Percentiles rank a stretch among this genome's conserved stretches.
Evolutionary conservation across 2,888 invertebrate species (phyloP).

Genomic region (Clostera curtula): DNA sequence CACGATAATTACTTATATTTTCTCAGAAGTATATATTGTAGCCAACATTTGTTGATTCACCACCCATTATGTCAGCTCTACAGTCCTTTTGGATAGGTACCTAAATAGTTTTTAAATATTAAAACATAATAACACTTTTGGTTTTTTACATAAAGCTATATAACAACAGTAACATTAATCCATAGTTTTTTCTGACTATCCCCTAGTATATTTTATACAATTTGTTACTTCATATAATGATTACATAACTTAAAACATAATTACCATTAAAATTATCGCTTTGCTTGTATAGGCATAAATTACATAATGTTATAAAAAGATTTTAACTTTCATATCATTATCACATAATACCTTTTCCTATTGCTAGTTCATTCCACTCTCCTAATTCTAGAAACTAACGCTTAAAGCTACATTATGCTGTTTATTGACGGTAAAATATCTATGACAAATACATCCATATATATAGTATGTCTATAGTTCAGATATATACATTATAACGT

Average conservation of each 20-base stretch:
- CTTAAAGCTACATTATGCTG: slow-evolving; percentile 66
- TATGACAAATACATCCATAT: slow-evolving; percentile 60
- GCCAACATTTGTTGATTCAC: slow-evolving; percentile 11
- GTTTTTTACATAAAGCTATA: slow-evolving; percentile 71
- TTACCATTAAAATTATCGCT: slow-evolving; percentile 20
- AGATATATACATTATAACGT: slow-evolving; percentile 33
- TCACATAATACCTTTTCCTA: slow-evolving; percentile 55
- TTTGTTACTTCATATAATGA: slow-evolving; percentile 38
- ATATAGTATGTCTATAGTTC: slow-evolving; percentile 35
- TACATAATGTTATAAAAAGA: slow-evolving; percentile 46
- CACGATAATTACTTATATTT: slow-evolving; percentile 17
- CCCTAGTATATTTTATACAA: slow-evolving; percentile 46
- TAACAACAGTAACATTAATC: slow-evolving; percentile 68
- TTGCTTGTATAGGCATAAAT: slow-evolving; percentile 34
- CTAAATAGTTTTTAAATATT: slow-evolving; percentile 40
- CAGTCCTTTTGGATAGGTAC: slow-evolving; percentile 19
- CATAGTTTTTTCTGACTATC: slow-evolving; percentile 51
- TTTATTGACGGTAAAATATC: slow-evolving; percentile 56
- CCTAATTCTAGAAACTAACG: slow-evolving; percentile 35
- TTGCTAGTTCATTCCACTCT: slow-evolving; percentile 28
- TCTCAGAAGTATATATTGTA: slow-evolving; percentile 14
- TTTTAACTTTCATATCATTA: slow-evolving; percentile 42
- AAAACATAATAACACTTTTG: slow-evolving; percentile 73
- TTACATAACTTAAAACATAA: slow-evolving; percentile 32
- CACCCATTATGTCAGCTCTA: slow-evolving; percentile 15